phyloP scores from a whole-genome alignment of 2,113 vertebrate species.

The Canis aureus region DNA sequence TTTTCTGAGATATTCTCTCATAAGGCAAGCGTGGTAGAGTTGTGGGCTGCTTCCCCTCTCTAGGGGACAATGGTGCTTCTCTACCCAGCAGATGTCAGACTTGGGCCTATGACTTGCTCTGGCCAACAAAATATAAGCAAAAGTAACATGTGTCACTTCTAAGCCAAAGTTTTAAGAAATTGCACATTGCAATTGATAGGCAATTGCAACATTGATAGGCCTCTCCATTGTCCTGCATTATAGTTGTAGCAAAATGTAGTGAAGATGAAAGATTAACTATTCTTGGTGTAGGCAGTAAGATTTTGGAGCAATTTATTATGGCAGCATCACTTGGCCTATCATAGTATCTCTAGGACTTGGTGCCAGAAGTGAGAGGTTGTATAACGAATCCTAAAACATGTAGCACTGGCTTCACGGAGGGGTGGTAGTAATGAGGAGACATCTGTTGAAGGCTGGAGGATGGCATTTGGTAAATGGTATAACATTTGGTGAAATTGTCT shows the following conservation, averaged over 20 bases:
- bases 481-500: background rate
- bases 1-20: background rate
- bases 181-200: too few relatives aligned
- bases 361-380: background rate
- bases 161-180: background rate
- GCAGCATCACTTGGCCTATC: background rate
- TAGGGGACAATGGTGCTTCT: background rate
- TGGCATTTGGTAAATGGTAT: background rate
- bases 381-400: background rate
- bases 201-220: background rate
- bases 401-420: background rate
- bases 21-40: background rate
- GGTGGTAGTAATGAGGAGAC: background rate
- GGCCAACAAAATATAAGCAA: background rate
- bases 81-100: background rate
- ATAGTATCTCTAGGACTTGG: background rate
- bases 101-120: background rate
- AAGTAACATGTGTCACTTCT: background rate
- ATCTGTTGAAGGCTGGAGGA: background rate
- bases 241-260: background rate
- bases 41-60: rapidly evolving
- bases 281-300: background rate
- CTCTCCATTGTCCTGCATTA: background rate
- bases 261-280: background rate
- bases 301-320: background rate